Conservation (phyloP, 2,113 vertebrate genomes). For the Plotosus lineatus region DNA sequence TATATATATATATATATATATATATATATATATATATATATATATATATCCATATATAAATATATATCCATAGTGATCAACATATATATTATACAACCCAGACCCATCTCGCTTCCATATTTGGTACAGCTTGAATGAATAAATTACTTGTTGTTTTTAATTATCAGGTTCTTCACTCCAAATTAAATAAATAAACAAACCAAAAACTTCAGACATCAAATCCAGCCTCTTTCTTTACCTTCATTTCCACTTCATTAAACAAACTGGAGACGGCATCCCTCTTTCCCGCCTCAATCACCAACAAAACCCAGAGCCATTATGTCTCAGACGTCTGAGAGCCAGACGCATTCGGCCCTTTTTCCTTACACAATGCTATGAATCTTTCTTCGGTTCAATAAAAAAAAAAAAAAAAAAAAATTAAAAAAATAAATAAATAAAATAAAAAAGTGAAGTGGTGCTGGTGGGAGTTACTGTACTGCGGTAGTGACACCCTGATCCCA, state of each 20-base stretch:
- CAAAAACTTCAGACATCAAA: neutral
- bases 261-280: neutral
- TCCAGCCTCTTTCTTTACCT: neutral
- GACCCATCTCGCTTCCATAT: too few relatives aligned
- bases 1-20: too few relatives aligned
- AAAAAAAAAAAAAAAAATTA: neutral
- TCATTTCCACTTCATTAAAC: neutral
- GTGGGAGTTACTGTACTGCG: neutral
- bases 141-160: too few relatives aligned
- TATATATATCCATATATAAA: too few relatives aligned
- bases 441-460: too few relatives aligned
- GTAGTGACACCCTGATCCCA: conserved; percentile 63
- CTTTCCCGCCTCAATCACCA: neutral
- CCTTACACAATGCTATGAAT: neutral
- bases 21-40: too few relatives aligned
- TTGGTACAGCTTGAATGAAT: too few relatives aligned
- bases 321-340: neutral
- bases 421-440: too few relatives aligned
- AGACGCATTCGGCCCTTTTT: neutral
- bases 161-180: too few relatives aligned
- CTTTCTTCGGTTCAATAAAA: neutral
- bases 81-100: too few relatives aligned
- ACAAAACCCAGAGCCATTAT: neutral
- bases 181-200: neutral
- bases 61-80: too few relatives aligned